A percentile compares a stretch with the other conserved stretches of the same genome.
phyloP scores from a whole-genome alignment of 2,113 vertebrate species.

The Urocynchramus pylzowi region DNA sequence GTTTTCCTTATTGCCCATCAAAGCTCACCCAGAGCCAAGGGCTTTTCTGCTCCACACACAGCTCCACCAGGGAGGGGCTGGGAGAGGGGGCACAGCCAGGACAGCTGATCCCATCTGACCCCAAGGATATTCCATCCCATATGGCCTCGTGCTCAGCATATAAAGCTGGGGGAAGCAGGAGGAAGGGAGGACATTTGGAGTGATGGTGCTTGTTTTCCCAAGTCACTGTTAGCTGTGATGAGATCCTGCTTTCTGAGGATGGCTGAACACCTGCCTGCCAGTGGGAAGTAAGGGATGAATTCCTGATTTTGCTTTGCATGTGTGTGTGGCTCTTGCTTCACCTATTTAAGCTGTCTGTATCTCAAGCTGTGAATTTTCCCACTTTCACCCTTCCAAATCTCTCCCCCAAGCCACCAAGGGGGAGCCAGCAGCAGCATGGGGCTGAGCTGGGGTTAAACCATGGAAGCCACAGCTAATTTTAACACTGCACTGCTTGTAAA shows the following conservation, averaged over 20 bases:
- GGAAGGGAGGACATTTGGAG: background rate
- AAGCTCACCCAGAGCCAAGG: background rate
- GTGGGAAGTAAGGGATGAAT: background rate
- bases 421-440: background rate
- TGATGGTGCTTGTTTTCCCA: background rate
- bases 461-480: background rate
- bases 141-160: background rate
- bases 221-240: rapidly evolving
- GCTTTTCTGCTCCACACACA: background rate
- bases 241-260: background rate
- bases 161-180: background rate
- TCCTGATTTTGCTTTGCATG: background rate
- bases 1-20: background rate
- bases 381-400: background rate
- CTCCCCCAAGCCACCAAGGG: background rate
- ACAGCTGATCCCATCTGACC: background rate
- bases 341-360: background rate
- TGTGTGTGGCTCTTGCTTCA: background rate
- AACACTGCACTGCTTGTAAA: background rate
- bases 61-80: background rate
- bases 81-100: background rate
- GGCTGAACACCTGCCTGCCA: background rate
- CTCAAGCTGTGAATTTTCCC: background rate
- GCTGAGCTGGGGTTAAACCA: background rate
- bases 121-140: background rate